phyloP scores from a whole-genome alignment of 1,140 invertebrate species.

The Drosophila takahashii region DNA sequence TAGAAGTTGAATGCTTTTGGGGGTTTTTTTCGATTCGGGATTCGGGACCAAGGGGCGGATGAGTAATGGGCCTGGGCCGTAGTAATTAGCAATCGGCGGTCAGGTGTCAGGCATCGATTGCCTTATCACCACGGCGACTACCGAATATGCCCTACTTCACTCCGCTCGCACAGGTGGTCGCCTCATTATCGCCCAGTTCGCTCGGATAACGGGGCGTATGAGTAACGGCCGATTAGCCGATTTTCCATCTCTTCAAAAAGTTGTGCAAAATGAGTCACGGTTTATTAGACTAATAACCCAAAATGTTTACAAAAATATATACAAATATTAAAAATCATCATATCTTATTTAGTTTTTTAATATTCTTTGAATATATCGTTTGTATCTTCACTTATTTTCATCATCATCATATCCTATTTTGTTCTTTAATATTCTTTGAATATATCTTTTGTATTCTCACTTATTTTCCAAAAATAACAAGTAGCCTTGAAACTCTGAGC shows the following conservation, averaged over 20 bases:
- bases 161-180: background rate
- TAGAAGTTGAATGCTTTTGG: slow-evolving; percentile 3
- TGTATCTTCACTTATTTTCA: too few species aligned
- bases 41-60: slow-evolving; percentile 12
- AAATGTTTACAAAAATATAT: too few species aligned
- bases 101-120: slow-evolving; percentile 34
- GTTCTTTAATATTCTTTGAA: background rate
- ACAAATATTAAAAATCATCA: too few species aligned
- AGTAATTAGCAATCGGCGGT: slow-evolving; percentile 19
- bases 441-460: too few species aligned
- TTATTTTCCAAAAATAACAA: background rate
- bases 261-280: slow-evolving; percentile 22
- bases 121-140: slow-evolving; percentile 17
- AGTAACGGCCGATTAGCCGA: slow-evolving; percentile 43
- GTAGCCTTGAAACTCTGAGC: background rate
- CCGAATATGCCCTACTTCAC: background rate
- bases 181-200: slow-evolving; percentile 13
- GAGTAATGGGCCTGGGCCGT: slow-evolving; percentile 28
- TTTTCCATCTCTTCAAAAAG: background rate
- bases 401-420: background rate
- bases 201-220: slow-evolving; percentile 51
- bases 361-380: background rate
- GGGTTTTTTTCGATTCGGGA: slow-evolving; percentile 10
- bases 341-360: background rate
- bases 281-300: background rate